phyloP scores from a whole-genome alignment of 2,888 invertebrate genomes.

The Campoletis raptor region DNA sequence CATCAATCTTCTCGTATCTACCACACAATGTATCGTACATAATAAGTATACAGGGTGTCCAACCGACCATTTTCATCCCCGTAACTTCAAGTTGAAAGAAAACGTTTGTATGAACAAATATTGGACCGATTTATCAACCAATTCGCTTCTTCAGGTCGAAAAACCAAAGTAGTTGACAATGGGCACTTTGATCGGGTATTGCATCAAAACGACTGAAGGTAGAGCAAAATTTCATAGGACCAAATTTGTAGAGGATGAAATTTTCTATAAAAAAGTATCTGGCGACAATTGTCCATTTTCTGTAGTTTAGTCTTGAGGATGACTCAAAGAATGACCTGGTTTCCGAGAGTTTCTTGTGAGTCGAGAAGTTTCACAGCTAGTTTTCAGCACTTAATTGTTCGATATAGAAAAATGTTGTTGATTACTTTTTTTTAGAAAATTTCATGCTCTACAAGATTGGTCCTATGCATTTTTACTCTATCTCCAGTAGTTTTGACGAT shows the following conservation, averaged over 20 bases:
- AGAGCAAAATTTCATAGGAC: not conserved
- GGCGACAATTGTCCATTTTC: not conserved
- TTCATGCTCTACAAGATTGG: not conserved
- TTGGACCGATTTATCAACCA: not conserved
- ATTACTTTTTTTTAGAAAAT: not conserved
- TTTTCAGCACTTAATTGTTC: not conserved
- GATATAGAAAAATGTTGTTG: not conserved
- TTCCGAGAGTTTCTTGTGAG: not conserved
- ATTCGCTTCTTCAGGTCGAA: not conserved
- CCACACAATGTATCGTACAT: conserved; percentile 25
- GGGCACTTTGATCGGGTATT: not conserved
- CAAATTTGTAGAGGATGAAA: not conserved
- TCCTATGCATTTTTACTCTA: not conserved
- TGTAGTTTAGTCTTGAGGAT: not conserved
- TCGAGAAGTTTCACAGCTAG: not conserved
- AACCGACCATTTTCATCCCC: not conserved
- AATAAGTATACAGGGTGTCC: not conserved
- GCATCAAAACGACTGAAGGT: not conserved
- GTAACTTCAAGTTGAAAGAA: not conserved
- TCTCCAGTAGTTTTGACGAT: not conserved
- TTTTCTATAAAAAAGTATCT: not conserved
- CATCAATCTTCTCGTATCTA: conserved; percentile 58
- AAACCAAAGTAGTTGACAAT: not conserved
- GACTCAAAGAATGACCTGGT: not conserved
- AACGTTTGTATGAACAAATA: not conserved